These are phyloP conservation scores for Montifringilla adamsi DNA, from an alignment of 2,113 vertebrate species.

Conservation along the genomic window DNA sequence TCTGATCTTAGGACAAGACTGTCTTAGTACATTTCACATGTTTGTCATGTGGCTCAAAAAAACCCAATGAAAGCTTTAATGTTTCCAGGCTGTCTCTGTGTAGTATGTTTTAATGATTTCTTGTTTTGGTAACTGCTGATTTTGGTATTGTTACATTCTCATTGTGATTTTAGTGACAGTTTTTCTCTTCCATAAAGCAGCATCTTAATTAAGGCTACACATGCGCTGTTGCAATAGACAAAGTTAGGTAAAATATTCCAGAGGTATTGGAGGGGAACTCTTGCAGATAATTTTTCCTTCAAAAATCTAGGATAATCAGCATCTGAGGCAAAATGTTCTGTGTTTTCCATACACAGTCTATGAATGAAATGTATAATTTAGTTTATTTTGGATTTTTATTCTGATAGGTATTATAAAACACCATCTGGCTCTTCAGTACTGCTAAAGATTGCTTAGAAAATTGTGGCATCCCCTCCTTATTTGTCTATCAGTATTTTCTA, in stretches of 20 bases:
- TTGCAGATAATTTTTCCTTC: neutral
- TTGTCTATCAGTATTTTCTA: neutral
- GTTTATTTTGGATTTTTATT: neutral
- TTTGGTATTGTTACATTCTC: neutral
- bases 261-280: neutral
- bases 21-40: neutral
- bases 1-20: neutral
- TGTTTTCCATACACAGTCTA: neutral
- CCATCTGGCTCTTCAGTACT: neutral
- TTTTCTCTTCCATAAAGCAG: neutral
- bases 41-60: neutral
- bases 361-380: neutral
- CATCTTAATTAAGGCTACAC: neutral
- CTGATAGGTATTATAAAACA: neutral
- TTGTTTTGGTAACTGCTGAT: neutral
- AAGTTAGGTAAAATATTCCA: neutral
- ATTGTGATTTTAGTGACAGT: neutral
- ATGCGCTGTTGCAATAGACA: rapidly evolving
- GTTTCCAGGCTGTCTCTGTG: neutral
- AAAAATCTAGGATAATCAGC: neutral
- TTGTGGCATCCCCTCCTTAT: neutral
- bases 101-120: neutral
- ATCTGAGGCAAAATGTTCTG: neutral
- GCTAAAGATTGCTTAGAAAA: neutral
- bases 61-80: neutral